Conservation (phyloP, 2,888 invertebrate genomes). For the Nebria salina region DNA sequence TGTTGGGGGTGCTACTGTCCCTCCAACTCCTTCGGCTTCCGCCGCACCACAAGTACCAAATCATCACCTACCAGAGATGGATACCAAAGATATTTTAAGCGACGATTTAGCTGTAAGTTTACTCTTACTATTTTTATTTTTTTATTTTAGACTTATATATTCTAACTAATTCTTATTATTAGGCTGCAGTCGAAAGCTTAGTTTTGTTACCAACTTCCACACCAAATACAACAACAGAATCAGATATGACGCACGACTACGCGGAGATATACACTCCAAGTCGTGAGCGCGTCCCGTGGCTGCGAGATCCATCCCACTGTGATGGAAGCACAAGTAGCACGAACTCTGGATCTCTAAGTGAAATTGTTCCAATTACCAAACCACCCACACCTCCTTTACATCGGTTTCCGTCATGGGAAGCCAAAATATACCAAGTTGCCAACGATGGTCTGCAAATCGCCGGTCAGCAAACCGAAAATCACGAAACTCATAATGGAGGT, state of each 20-base stretch:
- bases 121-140: background rate
- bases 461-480: constrained; percentile 61
- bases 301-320: constrained; percentile 54
- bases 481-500: constrained; percentile 56
- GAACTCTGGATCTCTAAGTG: constrained; percentile 50
- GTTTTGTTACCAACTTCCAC: constrained; percentile 64
- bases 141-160: background rate
- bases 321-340: constrained; percentile 51
- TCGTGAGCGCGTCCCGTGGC: constrained; percentile 68
- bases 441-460: constrained; percentile 67
- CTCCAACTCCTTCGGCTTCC: background rate
- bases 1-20: constrained; percentile 49
- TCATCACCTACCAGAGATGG: constrained; percentile 44
- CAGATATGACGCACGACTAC: constrained; percentile 84
- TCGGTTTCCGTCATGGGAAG: constrained; percentile 85
- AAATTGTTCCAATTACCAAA: constrained; percentile 59
- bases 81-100: constrained; percentile 63
- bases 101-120: constrained; percentile 68
- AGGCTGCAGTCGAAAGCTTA: constrained; percentile 68
- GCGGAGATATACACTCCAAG: constrained; percentile 95
- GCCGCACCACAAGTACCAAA: constrained; percentile 27
- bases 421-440: constrained; percentile 87
- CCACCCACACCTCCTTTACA: constrained; percentile 93
- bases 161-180: constrained; percentile 42
- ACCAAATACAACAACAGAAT: constrained; percentile 70